phyloP scores from a whole-genome alignment of 2,797 vertebrate genomes.

The Balearica regulorum region DNA sequence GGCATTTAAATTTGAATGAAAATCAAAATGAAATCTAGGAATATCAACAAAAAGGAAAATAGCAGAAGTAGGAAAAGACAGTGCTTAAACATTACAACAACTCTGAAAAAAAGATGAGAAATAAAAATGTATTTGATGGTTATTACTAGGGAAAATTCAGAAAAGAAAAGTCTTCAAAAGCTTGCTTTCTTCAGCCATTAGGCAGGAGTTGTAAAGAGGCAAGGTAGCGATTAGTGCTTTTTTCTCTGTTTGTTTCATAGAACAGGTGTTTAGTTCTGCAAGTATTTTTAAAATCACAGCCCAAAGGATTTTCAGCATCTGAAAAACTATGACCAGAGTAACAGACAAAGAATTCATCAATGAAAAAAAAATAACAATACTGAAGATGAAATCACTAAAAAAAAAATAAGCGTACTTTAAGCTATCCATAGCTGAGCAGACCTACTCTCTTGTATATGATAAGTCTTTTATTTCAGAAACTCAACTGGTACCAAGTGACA shows the following conservation, averaged over 20 bases:
- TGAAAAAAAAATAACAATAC: background rate
- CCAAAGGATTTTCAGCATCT: background rate
- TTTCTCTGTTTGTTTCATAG: background rate
- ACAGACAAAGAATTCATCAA: background rate
- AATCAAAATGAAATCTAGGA: background rate
- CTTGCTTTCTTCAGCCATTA: background rate
- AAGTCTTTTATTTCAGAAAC: background rate
- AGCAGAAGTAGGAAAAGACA: background rate
- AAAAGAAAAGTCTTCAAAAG: background rate
- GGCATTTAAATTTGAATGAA: background rate
- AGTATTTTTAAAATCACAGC: background rate
- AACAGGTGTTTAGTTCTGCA: background rate
- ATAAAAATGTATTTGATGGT: background rate
- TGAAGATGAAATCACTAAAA: background rate
- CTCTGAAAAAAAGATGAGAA: background rate
- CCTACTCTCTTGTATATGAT: background rate
- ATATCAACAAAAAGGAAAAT: background rate
- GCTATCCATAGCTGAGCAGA: background rate
- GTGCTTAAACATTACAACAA: background rate
- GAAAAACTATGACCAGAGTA: background rate
- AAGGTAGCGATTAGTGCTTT: accelerated
- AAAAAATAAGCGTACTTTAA: background rate
- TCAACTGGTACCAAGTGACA: background rate
- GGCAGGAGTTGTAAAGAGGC: background rate
- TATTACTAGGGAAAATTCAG: background rate